A percentile compares a stretch with the other conserved stretches of the same genome.
Conservation (phyloP, 1,140 invertebrate genomes). For the Drosophila takahashii region DNA sequence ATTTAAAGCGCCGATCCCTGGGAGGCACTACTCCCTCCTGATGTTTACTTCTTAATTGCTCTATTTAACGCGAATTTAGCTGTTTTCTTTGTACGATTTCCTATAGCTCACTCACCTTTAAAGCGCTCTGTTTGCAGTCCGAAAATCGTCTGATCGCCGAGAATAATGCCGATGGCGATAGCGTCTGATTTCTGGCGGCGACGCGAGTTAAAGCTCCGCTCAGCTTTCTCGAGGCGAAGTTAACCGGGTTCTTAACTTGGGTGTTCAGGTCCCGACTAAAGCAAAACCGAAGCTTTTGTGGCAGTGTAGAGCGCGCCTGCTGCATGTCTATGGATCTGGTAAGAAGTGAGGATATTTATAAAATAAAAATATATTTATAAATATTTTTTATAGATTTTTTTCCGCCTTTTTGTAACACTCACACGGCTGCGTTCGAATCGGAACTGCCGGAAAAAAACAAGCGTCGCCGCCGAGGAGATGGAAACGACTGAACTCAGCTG, state of each 20-base stretch:
- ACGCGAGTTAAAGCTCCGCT: conserved; percentile 26
- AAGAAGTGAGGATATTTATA: neutral
- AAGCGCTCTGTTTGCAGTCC: conserved; percentile 3
- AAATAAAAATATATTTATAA: neutral
- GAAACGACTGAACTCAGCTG: neutral
- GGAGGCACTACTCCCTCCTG: neutral
- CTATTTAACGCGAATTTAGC: neutral
- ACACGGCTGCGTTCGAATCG: conserved; percentile 13
- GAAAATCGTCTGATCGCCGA: conserved; percentile 55
- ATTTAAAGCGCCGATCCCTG: neutral
- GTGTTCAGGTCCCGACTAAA: conserved; percentile 43
- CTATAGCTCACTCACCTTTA: conserved; percentile 19
- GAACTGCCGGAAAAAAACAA: conserved; percentile 13
- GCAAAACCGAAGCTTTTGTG: conserved; percentile 28
- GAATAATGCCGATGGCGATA: conserved; percentile 6
- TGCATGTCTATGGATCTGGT: conserved; percentile 25
- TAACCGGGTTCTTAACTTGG: conserved; percentile 13
- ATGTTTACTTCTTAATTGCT: neutral
- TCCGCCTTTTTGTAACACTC: neutral
- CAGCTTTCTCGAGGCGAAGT: conserved; percentile 15
- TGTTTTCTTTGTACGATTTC: neutral
- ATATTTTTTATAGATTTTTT: neutral
- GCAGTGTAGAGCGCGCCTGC: conserved; percentile 16
- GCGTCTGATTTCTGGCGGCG: conserved; percentile 12
- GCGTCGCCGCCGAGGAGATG: neutral